Percentiles rank a stretch among this genome's conserved stretches.
phyloP scores from a whole-genome alignment of 1,140 invertebrate genomes.

The Eueides isabella region DNA sequence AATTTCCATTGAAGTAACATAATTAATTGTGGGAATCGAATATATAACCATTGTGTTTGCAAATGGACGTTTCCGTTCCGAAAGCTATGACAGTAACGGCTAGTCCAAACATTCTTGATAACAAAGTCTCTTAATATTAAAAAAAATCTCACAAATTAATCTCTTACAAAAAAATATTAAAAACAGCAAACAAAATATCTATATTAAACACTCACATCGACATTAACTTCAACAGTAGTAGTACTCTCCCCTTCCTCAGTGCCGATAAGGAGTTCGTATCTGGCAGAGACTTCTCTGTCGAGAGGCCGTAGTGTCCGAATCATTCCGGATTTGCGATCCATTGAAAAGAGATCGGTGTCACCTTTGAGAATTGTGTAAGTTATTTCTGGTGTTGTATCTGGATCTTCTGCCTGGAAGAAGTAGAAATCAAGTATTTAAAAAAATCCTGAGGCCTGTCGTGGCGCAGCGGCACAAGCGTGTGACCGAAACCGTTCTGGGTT shows the following conservation, averaged over 20 bases:
- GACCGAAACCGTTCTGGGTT: no score
- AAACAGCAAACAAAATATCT: not conserved
- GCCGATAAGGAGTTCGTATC: constrained; percentile 90
- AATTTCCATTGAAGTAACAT: no score
- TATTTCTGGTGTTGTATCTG: constrained; percentile 90
- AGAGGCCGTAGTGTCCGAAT: constrained; percentile 89
- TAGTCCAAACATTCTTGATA: no score
- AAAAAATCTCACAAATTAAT: no score
- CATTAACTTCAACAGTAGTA: constrained; percentile 88
- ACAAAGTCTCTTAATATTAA: no score
- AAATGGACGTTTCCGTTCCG: no score
- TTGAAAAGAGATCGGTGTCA: constrained; percentile 89
- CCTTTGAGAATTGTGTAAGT: constrained; percentile 93
- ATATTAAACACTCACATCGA: constrained; percentile 84
- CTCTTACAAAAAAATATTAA: not conserved
- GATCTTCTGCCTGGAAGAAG: constrained; percentile 84
- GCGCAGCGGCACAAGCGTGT: no score
- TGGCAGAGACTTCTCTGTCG: constrained; percentile 89
- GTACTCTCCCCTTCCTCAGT: constrained; percentile 89
- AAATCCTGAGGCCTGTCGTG: no score
- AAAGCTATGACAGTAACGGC: no score
- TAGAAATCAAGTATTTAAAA: no score
- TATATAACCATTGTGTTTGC: no score
- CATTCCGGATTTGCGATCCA: constrained; percentile 90
- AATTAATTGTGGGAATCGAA: no score